Base-by-base conservation (phyloP, 2,113 vertebrate species). In the Notothenia coriiceps region DNA sequence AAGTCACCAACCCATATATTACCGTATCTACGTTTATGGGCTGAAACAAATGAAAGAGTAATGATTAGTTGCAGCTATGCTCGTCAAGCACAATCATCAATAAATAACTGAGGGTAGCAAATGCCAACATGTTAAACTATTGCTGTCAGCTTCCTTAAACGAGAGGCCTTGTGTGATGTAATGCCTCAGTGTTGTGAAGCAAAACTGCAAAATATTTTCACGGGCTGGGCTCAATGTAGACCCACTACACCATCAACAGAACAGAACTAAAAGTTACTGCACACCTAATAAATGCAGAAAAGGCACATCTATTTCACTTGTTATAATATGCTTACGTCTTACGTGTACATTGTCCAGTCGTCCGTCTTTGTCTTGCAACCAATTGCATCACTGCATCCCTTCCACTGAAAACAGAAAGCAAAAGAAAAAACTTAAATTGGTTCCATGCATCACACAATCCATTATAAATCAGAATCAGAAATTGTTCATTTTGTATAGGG, bases 231-330 rank as follows among this genome's bases (percentile, higher is more conserved):
- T 67, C 68, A 70, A 57, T 52, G 40, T 82, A 66, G 74, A 86
- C 74, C 84, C 86, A 91, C 90, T 86, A 89, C 84, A 89, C 59
- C 64, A 85, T 74, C 17, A 81, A 47, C 61, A 79, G 83, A 83
- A 79, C 84, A 33, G 46, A 70, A 73, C 74, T 84, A 79, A 88
- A 55, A 35, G 44, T 55, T 29, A 59, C 43, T 67, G 65, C 62
- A 75, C 35, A 67, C 67, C 84, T 78, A 88, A 71, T 55, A 72
- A 60, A 86, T 55, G 62, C 66, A 80, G 83, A 82, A 68, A 43
- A 77, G 29, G 7, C 11, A 47, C 18, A 9, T 44, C 46, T 18
- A 18, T 60, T 44, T 11, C 17, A 40, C 6, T 25, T 47, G 35
- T 33, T 10, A 44, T 40, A 46, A 46, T 47, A 40, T 40, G 7